Base-by-base conservation (phyloP, 2,113 vertebrate genomes). In the Archocentrus centrarchus region DNA sequence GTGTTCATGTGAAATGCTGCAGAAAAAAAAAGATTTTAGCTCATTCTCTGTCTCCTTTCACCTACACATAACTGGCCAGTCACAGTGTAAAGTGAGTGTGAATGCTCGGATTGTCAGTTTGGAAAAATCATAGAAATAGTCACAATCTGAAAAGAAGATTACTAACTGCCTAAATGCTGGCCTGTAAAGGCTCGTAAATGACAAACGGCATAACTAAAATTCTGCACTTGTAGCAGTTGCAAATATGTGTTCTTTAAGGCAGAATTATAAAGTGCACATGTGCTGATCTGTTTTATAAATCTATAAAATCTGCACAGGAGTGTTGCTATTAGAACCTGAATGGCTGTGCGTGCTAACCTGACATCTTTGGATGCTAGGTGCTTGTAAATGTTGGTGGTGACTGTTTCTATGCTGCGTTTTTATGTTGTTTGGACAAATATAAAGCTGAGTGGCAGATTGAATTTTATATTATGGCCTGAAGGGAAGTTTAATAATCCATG, bases 401-500 rank as follows among this genome's bases (percentile, higher is more conserved):
- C 35, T 35, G 35, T 47, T 53, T 53, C 11, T 73, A 18, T 30
- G 20, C 59, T 14, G 9, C n/a, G 18, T 79, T 60, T 53, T 68
- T n/a, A 9, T 53, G 20, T 50, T 53, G 24, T 70, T 15, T 50
- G 64, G 10, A 13, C 30, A n/a, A 75, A 47, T 24, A 47, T 79
- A 13, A 37, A 55, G 35, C 9, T 17, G 7, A 87, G 24, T 30
- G 1, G 39, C n/a, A 77, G 75, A 59, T 55, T 81, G 13, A 63
- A 81, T 30, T 37, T 15, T 66, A 11, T 50, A 6, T 78, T 55
- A 9, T 35, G 1, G 7, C 55, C 37, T 14, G 3, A 44, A 77
- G 15, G 55, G n/a, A 61, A 27, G 17, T 88, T 85, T 47, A 79
- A 85, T 87, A 62, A 85, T 77, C n/a, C 32, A 75, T 58, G 55